phyloP scores from a whole-genome alignment of 2,797 vertebrate genomes.

The Chaetodon trifasciatus region DNA sequence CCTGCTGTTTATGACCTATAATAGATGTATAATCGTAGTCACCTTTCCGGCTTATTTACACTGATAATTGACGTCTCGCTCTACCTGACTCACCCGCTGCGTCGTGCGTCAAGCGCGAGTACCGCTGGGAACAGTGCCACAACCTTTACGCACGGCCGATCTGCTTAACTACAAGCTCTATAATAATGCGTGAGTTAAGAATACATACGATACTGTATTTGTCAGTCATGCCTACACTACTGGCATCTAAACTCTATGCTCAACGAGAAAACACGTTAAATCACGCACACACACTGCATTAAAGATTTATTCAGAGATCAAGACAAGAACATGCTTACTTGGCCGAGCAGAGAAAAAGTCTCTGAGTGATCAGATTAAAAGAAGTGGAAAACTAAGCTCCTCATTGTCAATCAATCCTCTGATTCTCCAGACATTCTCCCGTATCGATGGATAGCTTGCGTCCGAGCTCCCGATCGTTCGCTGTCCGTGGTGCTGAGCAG shows the following conservation, averaged over 20 bases:
- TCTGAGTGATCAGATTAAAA: conserved; percentile 10
- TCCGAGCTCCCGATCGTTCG: conserved; percentile 12
- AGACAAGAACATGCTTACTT: conserved; percentile 47
- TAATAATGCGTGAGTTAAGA: neutral
- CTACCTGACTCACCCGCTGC: neutral
- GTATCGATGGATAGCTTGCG: conserved; percentile 6
- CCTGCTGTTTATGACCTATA: neutral
- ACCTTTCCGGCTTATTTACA: neutral
- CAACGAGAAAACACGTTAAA: neutral
- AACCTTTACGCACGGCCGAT: conserved; percentile 51
- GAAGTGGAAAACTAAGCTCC: neutral
- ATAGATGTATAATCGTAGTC: neutral
- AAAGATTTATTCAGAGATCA: conserved; percentile 1
- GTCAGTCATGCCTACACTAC: neutral
- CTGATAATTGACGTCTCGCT: neutral
- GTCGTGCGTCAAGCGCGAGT: conserved; percentile 8
- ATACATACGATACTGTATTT: neutral
- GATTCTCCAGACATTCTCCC: neutral
- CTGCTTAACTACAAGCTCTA: neutral
- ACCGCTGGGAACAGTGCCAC: neutral
- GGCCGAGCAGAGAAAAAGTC: conserved; percentile 20
- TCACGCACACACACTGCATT: neutral
- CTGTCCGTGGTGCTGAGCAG: conserved; percentile 74
- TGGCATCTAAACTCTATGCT: neutral
- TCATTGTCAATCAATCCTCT: neutral